These are phyloP conservation scores for Amphipoea oculea DNA, from an alignment of 2,888 invertebrate genomes.

Conservation along the genomic window DNA sequence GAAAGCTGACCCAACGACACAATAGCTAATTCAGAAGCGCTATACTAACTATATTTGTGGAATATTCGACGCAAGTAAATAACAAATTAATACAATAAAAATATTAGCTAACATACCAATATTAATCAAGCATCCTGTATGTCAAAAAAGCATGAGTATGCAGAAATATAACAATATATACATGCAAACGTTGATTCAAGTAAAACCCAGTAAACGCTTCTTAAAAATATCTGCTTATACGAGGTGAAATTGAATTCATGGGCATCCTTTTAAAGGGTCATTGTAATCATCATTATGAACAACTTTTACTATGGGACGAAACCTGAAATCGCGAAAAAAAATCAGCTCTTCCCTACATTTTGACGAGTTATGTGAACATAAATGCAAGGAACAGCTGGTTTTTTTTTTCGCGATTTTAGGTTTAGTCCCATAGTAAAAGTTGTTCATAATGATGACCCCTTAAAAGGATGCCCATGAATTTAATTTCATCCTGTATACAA, in stretches of 20 bases:
- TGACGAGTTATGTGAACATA: too few species aligned
- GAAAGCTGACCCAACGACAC: conserved; percentile 8
- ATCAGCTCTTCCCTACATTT: too few species aligned
- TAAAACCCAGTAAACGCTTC: conserved; percentile 20
- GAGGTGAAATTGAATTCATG: too few species aligned
- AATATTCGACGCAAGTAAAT: conserved; percentile 38
- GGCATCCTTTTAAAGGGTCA: too few species aligned
- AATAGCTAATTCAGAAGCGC: conserved; percentile 30
- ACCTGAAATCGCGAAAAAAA: too few species aligned
- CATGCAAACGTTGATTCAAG: conserved; percentile 24
- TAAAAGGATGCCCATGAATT: too few species aligned
- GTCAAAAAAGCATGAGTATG: conserved; percentile 29
- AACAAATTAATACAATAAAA: conserved; percentile 16
- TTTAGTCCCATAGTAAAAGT: too few species aligned
- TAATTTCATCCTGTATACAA: not conserved
- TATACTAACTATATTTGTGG: conserved; percentile 28
- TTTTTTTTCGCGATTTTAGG: too few species aligned
- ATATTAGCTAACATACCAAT: conserved; percentile 25
- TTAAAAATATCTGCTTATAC: conserved; percentile 4
- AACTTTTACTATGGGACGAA: too few species aligned
- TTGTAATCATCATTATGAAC: too few species aligned
- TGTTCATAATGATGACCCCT: too few species aligned
- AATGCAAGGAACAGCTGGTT: too few species aligned
- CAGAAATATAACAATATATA: conserved; percentile 6
- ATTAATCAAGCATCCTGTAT: conserved; percentile 25